Evolutionary conservation across 2,888 invertebrate species (phyloP).

Genomic region (Mystacides longicornis): DNA sequence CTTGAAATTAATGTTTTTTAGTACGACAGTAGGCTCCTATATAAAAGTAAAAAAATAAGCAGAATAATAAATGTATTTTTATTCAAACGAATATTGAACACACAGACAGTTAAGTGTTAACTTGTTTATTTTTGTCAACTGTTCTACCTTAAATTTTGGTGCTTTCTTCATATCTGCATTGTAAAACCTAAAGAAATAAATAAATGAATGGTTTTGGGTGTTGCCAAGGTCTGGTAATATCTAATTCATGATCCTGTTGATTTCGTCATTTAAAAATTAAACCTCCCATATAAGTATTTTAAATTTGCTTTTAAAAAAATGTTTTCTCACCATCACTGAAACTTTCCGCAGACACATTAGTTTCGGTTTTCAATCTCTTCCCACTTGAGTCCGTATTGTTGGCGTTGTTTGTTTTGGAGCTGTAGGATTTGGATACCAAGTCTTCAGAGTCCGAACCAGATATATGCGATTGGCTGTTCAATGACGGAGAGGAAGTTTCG

Average conservation of each 20-base stretch:
- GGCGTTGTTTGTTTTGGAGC: slow-evolving; percentile 7
- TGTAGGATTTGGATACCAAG: slow-evolving; percentile 5
- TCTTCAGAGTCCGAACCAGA: slow-evolving; percentile 11
- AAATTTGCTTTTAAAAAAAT: not conserved
- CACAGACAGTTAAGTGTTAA: not conserved
- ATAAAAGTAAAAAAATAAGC: no score
- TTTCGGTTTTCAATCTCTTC: slow-evolving; percentile 23
- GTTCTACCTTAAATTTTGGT: slow-evolving; percentile 1
- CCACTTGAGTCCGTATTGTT: slow-evolving; percentile 13
- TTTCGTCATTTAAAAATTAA: no score
- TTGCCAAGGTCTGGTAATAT: no score
- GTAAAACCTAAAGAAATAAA: slow-evolving; percentile 20
- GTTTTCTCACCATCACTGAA: slow-evolving; percentile 20
- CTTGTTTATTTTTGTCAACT: no score
- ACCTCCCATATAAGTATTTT: no score
- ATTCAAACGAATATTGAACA: no score
- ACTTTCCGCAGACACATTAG: slow-evolving; percentile 16
- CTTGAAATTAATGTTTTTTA: no score
- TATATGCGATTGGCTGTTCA: not conserved
- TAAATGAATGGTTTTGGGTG: not conserved
- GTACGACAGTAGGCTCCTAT: no score
- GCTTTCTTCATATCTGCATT: slow-evolving; percentile 20
- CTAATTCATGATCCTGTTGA: no score
- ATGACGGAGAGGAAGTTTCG: slow-evolving; percentile 18
- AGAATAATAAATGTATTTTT: no score